Percentiles rank a stretch among this genome's conserved stretches.
Evolutionary conservation across 2,888 invertebrate species (phyloP).

Genomic region (Nomada hirtipes): DNA sequence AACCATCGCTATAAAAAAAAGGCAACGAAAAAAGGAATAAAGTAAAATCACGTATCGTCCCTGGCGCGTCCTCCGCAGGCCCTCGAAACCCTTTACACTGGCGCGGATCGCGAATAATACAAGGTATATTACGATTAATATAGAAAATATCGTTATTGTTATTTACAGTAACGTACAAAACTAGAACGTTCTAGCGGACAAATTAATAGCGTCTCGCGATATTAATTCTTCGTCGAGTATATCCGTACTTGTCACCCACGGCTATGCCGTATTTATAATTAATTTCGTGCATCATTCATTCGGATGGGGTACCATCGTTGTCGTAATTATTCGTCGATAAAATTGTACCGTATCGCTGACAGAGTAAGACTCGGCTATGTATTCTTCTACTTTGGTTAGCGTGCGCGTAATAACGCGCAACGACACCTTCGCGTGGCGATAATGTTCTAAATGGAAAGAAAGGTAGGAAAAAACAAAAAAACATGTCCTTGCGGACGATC

Average conservation of each 20-base stretch:
- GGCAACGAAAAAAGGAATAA: not conserved
- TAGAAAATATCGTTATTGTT: constrained; percentile 60
- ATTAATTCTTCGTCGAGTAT: constrained; percentile 5
- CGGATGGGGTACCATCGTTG: not conserved
- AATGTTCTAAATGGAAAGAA: not conserved
- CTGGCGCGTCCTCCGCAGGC: constrained; percentile 19
- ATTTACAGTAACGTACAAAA: constrained; percentile 62
- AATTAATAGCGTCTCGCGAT: constrained; percentile 20
- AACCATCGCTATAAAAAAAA: not conserved
- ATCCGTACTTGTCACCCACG: not conserved
- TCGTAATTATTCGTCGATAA: constrained; percentile 18
- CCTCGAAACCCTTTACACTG: constrained; percentile 40
- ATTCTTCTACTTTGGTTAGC: not conserved
- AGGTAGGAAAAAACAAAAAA: not conserved
- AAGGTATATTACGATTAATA: constrained; percentile 45
- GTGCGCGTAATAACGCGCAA: not conserved
- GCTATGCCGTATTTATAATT: not conserved
- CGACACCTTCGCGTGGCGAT: not conserved
- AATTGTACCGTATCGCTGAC: not conserved
- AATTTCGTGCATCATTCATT: not conserved
- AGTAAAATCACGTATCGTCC: not conserved
- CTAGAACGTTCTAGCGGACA: constrained; percentile 48
- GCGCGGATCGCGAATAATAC: constrained; percentile 48
- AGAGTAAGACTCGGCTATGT: not conserved
- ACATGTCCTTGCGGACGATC: not conserved